phyloP scores from a whole-genome alignment of 2,113 vertebrate species.

The Prietella phreatophila region DNA sequence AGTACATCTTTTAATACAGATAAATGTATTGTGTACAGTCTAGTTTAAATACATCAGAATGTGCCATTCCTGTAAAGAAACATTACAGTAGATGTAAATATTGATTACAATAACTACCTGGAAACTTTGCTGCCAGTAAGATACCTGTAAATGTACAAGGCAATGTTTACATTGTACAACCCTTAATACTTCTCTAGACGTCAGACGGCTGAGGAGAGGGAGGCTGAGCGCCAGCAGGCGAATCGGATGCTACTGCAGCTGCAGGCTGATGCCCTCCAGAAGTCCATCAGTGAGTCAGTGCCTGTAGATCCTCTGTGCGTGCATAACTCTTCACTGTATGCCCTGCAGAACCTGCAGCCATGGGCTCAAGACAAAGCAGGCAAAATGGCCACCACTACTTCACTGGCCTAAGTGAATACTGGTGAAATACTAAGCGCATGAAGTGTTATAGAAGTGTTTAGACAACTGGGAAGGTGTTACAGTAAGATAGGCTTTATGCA shows the following conservation, averaged over 20 bases:
- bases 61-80: background rate
- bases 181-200: conserved; percentile 71
- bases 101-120: background rate
- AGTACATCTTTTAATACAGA: background rate
- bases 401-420: conserved; percentile 25
- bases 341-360: conserved; percentile 96
- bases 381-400: conserved; percentile 80
- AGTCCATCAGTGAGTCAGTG: conserved; percentile 90
- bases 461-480: background rate
- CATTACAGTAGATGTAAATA: background rate
- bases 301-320: conserved; percentile 91
- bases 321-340: conserved; percentile 96
- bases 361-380: conserved; percentile 90
- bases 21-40: background rate
- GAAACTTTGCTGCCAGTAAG: background rate
- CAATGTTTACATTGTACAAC: background rate
- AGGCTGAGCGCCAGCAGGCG: conserved; percentile 96
- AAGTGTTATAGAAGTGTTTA: too few species aligned
- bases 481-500: background rate
- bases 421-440: background rate
- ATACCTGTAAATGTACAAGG: background rate
- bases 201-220: conserved; percentile 94
- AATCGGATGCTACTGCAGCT: conserved; percentile 97
- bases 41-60: background rate
- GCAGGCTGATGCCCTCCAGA: conserved; percentile 97